Evolutionary conservation across 2,113 vertebrate species (phyloP), one percentile per base, ranked within the genome.

Genomic region (Gopherus evgoodei): DNA sequence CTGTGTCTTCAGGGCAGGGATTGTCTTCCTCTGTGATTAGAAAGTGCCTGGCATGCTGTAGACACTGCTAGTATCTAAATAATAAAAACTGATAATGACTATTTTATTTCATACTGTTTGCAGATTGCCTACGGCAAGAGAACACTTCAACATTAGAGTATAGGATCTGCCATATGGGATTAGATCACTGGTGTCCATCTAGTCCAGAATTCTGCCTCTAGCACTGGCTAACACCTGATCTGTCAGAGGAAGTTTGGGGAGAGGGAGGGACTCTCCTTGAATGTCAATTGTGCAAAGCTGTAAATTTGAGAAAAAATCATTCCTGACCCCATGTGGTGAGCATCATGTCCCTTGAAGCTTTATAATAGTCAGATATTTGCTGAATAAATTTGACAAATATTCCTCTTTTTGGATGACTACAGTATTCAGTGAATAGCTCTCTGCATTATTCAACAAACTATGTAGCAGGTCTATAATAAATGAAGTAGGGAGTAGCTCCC

Each of bases 11-110:
- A 54, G 52, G 53, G 53, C 53, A 85, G 83, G 47, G 83, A 42
- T 93, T 91, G 49, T n/a, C 81, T 89, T 25, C 54, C 94, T 89
- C 93, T 59, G 91, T n/a, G 4, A 31, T 38, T 83, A 65, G 62
- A 7, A 38, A 94, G 3, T 42, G 54, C 54, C 53, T 86, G 87
- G 6, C 27, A 89, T 22, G 24, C 42, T 91, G 65, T 75, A 38
- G 42, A 82, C 89, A 31, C 78, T 92, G 88, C 25, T 11, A 8
- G 1, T 2, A 93, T 84, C 0, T 80, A 24, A 90, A 59, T 87
- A 87, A 59, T 4, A 52, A 84, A 54, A 27, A 69, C 31, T 14
- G 27, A 4, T 62, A 50, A 91, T 24, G n/a, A 16, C 53, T 47
- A 81, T 83, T 76, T 76, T 27, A 57, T 6, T 83, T 38, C 9